Conservation (phyloP, 1,140 invertebrate genomes). For the Hyles vespertilio region DNA sequence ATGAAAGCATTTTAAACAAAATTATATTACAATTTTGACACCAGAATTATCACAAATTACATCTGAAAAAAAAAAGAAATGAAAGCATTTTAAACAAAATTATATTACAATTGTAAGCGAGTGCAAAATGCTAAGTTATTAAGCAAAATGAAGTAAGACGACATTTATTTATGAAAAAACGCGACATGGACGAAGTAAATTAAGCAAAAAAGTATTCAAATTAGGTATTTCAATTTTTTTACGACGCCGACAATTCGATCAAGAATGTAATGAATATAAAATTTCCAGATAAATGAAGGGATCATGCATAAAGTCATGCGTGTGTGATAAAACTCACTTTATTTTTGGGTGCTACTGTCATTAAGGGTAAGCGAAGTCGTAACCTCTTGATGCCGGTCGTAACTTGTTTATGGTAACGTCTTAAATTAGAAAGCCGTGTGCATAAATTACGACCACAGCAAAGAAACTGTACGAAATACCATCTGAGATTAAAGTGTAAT, state of each 20-base stretch:
- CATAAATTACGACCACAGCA: constrained; percentile 31
- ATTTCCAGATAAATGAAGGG: constrained; percentile 30
- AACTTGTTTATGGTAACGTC: constrained; percentile 60
- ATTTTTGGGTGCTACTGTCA: constrained; percentile 57
- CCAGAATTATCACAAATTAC: too few relatives aligned
- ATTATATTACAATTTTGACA: too few relatives aligned
- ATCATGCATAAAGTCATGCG: constrained; percentile 38
- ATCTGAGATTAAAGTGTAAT: constrained; percentile 26
- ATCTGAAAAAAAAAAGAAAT: too few relatives aligned
- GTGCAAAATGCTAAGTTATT: too few relatives aligned
- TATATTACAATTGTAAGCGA: too few relatives aligned
- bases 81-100: not conserved
- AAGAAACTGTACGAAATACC: constrained; percentile 22
- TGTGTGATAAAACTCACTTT: constrained; percentile 51
- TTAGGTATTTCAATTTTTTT: too few relatives aligned
- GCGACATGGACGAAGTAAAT: too few relatives aligned
- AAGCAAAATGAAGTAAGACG: too few relatives aligned
- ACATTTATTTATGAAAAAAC: too few relatives aligned
- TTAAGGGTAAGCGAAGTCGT: constrained; percentile 53
- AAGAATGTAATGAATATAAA: constrained; percentile 3
- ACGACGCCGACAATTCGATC: too few relatives aligned
- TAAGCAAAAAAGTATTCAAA: too few relatives aligned
- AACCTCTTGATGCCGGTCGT: constrained; percentile 59
- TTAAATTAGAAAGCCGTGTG: constrained; percentile 54
- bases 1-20: not conserved